A percentile compares a stretch with the other conserved stretches of the same genome.
These are phyloP conservation scores for Lethenteron reissneri DNA, from an alignment of 2,113 vertebrate genomes.

Conservation along the genomic window DNA sequence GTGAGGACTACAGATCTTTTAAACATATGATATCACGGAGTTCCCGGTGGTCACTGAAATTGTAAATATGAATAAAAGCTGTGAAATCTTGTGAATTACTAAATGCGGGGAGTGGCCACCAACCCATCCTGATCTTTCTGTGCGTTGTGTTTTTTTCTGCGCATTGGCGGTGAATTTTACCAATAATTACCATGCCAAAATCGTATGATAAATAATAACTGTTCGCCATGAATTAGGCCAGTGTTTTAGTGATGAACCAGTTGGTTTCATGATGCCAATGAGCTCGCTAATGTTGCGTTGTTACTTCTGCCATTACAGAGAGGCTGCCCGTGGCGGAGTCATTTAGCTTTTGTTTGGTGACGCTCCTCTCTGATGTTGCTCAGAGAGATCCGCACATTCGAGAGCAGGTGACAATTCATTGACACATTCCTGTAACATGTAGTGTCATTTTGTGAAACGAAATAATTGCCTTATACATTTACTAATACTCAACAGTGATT, in stretches of 20 bases:
- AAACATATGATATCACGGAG: neutral
- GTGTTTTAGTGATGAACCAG: neutral
- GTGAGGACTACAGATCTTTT: neutral
- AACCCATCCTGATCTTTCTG: neutral
- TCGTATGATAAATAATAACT: neutral
- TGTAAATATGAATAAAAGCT: neutral
- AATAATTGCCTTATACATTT: neutral
- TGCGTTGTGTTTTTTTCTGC: neutral
- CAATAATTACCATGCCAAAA: neutral
- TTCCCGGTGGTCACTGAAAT: neutral
- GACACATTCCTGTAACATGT: neutral
- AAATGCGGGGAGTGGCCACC: neutral
- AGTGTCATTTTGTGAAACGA: neutral
- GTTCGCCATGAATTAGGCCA: neutral
- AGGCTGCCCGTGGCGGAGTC: constrained; percentile 2
- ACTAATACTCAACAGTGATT: neutral
- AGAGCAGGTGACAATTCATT: neutral
- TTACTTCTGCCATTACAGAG: neutral
- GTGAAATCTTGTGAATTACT: neutral
- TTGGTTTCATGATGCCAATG: neutral
- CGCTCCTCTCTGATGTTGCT: neutral
- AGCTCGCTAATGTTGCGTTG: neutral
- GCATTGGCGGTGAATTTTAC: neutral
- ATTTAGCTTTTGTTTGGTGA: neutral
- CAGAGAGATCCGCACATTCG: neutral